These are phyloP conservation scores for Nineta flava DNA, from an alignment of 2,888 invertebrate species.

Conservation along the genomic window DNA sequence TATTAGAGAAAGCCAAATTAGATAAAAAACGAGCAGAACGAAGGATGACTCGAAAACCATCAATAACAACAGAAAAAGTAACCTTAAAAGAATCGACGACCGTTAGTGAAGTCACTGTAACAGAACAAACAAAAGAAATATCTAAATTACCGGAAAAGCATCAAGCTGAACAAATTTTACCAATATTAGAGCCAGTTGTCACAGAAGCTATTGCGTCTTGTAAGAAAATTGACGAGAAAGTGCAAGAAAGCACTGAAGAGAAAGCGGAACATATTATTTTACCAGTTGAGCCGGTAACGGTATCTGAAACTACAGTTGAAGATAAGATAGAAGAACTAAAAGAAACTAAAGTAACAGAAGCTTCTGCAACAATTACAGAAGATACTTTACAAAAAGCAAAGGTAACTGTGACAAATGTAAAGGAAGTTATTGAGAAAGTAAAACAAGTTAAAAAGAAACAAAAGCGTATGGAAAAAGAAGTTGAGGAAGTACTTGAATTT, in stretches of 20 bases:
- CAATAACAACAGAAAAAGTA: conserved; percentile 17
- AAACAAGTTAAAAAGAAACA: conserved; percentile 37
- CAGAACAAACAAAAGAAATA: conserved; percentile 41
- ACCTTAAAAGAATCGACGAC: conserved; percentile 31
- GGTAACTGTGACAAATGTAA: conserved; percentile 9
- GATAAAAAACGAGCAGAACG: conserved; percentile 27
- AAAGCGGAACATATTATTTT: conserved; percentile 34
- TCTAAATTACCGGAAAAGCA: conserved; percentile 27
- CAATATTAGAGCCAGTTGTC: conserved; percentile 39
- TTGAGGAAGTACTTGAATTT: conserved; percentile 56
- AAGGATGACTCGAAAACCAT: conserved; percentile 18
- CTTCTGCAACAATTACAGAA: conserved; percentile 5
- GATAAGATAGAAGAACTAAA: conserved; percentile 28
- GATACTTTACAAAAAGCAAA: conserved; percentile 9
- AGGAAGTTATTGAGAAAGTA: conserved; percentile 35
- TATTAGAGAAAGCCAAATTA: conserved; percentile 31
- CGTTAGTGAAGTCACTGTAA: conserved; percentile 34
- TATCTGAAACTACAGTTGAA: conserved; percentile 39
- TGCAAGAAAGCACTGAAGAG: conserved; percentile 25
- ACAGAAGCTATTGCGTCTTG: conserved; percentile 44
- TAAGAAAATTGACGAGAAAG: conserved; percentile 42
- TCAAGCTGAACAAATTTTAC: conserved; percentile 36
- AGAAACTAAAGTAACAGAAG: conserved; percentile 12
- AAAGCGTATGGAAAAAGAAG: conserved; percentile 50
- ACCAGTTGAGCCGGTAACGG: conserved; percentile 39